Base-by-base conservation (phyloP, 1,140 invertebrate genomes). In the Sitophilus oryzae region DNA sequence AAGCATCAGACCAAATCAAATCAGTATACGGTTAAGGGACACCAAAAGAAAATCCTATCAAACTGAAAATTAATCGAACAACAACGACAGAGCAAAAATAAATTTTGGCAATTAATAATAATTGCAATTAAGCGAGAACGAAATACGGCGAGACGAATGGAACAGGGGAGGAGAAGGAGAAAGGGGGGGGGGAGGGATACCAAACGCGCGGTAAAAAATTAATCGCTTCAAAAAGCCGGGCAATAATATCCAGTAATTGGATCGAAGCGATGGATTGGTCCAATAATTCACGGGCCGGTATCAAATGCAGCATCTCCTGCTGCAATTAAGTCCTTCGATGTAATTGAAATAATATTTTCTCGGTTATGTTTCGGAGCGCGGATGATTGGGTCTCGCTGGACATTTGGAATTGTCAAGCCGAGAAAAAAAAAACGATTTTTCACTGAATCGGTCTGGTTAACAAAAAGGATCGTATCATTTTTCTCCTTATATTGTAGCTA, bases 231-330 rank as follows among this genome's bases (percentile, higher is more conserved):
- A 57, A 62, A 59, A 60, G 25, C n/a, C n/a, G 52, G 41, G 48
- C 53, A 62, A 59, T 62, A 59, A 62, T 54, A 54, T 49, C 47
- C 25, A 20, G 48, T 62, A 62, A 62, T 62, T 62, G 60, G 51
- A 46, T 43, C 38, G 41, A 8, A 15, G 38, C 18, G 51, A 46
- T 11, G 45, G 43, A 23, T 54, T 47, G 16, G 22, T 15, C 52
- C 52, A 47, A 47, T 49, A 56, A 56, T 56, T 56, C 49, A 56
- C 53, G 10, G 49, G 25, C 44, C 15, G 45, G 37, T n/a, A 56
- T 56, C 53, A 56, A 56, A 56, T 56, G 53, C 51, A 53, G 34
- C 36, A n/a, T 36, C 45, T 48, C 52, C n/a, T n/a, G 52, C 37
- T 54, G 53, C 53, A 56, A 42, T 54, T 54, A 54, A 52, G 19